Percentiles rank a stretch among this genome's conserved stretches.
These are phyloP conservation scores for Acanthornis magna DNA, from an alignment of 2,797 vertebrate species.

Conservation along the genomic window DNA sequence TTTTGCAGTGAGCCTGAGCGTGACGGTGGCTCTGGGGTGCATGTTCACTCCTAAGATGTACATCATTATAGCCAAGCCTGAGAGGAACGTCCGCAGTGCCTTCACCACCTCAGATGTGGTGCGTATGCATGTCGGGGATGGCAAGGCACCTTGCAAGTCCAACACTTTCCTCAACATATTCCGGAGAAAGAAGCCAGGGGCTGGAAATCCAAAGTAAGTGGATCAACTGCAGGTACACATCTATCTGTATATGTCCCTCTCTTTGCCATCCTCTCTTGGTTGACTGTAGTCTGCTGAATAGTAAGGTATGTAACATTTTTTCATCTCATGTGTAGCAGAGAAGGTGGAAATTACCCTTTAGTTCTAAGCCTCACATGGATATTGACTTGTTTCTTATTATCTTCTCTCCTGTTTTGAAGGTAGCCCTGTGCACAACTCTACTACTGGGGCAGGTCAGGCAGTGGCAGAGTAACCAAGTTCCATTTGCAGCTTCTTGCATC, in stretches of 20 bases:
- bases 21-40: slow-evolving; percentile 95
- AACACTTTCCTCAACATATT: slow-evolving; percentile 97
- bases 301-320: slow-evolving; percentile 37
- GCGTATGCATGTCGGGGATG: slow-evolving; percentile 98
- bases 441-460: not conserved
- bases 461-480: not conserved
- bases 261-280: not conserved
- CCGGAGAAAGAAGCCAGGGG: slow-evolving; percentile 91
- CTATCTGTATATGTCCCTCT: not conserved
- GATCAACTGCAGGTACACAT: not conserved
- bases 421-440: not conserved
- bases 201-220: slow-evolving; percentile 94
- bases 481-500: not conserved
- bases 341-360: not conserved
- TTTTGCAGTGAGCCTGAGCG: slow-evolving; percentile 97
- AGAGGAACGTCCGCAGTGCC: slow-evolving; percentile 97
- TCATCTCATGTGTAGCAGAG: not conserved
- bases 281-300: not conserved
- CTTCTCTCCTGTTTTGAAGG: not conserved
- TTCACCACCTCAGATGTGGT: slow-evolving; percentile 99
- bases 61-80: slow-evolving; percentile 98
- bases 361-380: not conserved
- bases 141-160: slow-evolving; percentile 90
- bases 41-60: slow-evolving; percentile 99
- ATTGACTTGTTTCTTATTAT: not conserved